Percentiles rank a stretch among this genome's conserved stretches.
Conservation (phyloP, 2,797 vertebrate genomes). For the Acomys russatus region DNA sequence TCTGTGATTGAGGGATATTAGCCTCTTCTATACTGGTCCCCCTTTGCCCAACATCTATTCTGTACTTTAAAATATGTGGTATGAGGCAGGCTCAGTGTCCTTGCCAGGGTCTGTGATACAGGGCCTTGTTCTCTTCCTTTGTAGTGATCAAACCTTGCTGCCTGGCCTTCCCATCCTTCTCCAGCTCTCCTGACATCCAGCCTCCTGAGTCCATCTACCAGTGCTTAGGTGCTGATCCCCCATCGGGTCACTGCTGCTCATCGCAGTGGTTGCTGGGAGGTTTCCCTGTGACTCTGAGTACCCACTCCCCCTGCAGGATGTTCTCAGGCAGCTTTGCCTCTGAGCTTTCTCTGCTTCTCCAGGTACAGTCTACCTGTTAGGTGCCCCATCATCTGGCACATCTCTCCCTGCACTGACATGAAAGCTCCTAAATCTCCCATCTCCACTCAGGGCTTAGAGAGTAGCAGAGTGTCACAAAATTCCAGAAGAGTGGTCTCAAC, state of each 20-base stretch:
- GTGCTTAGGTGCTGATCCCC: not conserved
- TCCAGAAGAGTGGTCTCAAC: not conserved
- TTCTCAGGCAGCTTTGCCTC: fast-evolving
- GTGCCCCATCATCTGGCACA: not conserved
- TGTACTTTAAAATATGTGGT: not conserved
- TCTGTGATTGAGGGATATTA: not conserved
- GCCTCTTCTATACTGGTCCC: not conserved
- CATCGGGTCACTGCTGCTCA: not conserved
- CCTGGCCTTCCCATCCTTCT: not conserved
- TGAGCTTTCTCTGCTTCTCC: not conserved
- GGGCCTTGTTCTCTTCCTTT: not conserved
- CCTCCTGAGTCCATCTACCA: not conserved
- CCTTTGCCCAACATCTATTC: not conserved
- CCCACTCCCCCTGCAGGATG: not conserved
- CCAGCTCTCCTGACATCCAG: not conserved
- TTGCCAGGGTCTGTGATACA: not conserved
- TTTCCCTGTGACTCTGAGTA: not conserved
- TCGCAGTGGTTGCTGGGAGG: no score
- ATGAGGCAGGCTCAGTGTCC: not conserved
- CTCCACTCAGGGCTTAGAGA: not conserved
- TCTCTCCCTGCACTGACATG: not conserved
- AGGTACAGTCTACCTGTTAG: no score
- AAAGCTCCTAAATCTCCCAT: fast-evolving
- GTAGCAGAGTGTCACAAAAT: fast-evolving
- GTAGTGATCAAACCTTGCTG: no score